Base-by-base conservation (phyloP, 1,140 invertebrate genomes). In the Drosophila nigrodunni region DNA sequence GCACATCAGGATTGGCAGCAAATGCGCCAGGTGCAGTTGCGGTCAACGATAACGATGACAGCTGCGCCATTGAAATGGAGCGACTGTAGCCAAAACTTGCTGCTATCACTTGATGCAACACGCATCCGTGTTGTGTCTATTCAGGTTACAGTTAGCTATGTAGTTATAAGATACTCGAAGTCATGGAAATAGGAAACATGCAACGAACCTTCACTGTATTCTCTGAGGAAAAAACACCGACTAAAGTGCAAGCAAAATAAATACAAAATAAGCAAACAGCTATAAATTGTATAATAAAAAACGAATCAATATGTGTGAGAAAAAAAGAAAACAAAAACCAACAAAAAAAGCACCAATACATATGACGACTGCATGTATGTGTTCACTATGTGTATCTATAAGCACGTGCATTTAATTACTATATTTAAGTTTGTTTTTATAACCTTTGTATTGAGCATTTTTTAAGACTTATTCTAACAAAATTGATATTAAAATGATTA, bases 401-500 rank as follows among this genome's bases (percentile, higher is more conserved):
- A 57, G 44, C 82, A 77, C 77, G 60, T 87, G 83, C 83, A 87
- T 87, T 87, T 87, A 87, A 77, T 80, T 80, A 87, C 47, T 44
- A 68, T 65, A 30, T 65, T 62, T 80, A 88, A 65, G 74, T 82
- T 75, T 83, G 47, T 58, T 57, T 57, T 68, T 52, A 21, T 30
- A 30, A 39, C 18, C 73, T 37, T 82, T 65, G 59, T 65, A 77
- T 44, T 58, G 11, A 50, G 9, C n/a, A 37, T 10, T n/a, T 25
- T n/a, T 30, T 25, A 55, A 74, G n/a, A 15, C 49, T 50, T 76
- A 52, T 60, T 54, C 58, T 75, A 71, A 18, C 21, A 34, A 72
- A 52, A 50, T 58, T 21, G 69, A 78, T 43, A 70, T 80, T 58
- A 60, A 59, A 73, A 55, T 77, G 25, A 5, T 82, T 77, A 55